A percentile compares a stretch with the other conserved stretches of the same genome.
These are phyloP conservation scores for Epizoanthus ramosus DNA, from an alignment of 92 coral and sea anemone species.

Conservation along the genomic window DNA sequence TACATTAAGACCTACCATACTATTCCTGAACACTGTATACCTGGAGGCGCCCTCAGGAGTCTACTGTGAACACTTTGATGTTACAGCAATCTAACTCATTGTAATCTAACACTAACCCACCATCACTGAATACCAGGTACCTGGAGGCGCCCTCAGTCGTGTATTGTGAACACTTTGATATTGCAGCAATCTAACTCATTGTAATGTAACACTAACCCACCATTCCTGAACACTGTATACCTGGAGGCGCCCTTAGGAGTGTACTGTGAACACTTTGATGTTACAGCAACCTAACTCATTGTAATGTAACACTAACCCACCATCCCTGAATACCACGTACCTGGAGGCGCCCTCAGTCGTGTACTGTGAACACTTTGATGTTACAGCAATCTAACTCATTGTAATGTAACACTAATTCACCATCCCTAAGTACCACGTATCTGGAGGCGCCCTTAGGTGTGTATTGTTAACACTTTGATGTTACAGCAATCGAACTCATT, in stretches of 20 bases:
- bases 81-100: background rate
- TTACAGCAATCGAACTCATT: background rate
- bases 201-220: background rate
- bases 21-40: conserved; percentile 16
- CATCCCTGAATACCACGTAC: conserved; percentile 27
- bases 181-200: background rate
- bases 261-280: conserved; percentile 54
- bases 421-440: conserved; percentile 23
- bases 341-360: conserved; percentile 76
- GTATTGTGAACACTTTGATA: conserved; percentile 59
- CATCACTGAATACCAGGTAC: conserved; percentile 24
- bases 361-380: conserved; percentile 59
- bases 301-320: background rate
- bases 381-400: background rate
- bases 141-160: conserved; percentile 74
- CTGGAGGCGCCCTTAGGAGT: conserved; percentile 56
- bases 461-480: conserved; percentile 59
- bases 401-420: background rate
- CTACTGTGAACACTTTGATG: conserved; percentile 59
- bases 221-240: conserved; percentile 18
- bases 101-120: background rate
- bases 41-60: conserved; percentile 76
- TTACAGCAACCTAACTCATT: background rate
- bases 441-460: conserved; percentile 74
- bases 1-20: background rate